Evolutionary conservation across 2,113 vertebrate genomes (phyloP).

Genomic region (Hyperoodon ampullatus): DNA sequence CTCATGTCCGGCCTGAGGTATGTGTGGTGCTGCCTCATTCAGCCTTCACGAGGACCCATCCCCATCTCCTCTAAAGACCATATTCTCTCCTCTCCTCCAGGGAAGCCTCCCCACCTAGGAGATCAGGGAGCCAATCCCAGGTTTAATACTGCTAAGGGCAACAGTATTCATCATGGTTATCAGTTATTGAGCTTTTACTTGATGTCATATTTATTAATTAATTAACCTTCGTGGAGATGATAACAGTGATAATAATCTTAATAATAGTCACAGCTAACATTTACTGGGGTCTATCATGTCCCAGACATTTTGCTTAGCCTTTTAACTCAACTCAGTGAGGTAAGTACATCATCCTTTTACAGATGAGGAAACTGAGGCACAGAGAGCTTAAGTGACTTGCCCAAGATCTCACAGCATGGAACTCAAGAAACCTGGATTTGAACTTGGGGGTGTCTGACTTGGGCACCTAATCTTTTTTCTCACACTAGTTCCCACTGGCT

Average conservation of each 20-base stretch:
- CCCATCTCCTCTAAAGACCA: neutral
- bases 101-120: neutral
- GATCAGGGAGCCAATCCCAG: neutral
- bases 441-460: neutral
- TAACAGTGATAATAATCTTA: neutral
- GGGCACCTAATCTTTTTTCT: too few species aligned
- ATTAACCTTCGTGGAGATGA: rapidly evolving
- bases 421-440: neutral
- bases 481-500: neutral
- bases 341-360: neutral
- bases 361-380: neutral
- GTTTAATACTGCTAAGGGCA: neutral
- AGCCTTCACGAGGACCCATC: rapidly evolving
- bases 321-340: neutral
- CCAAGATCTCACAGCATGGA: neutral
- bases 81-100: neutral
- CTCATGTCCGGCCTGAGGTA: rapidly evolving
- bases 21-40: rapidly evolving
- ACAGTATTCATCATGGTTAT: neutral
- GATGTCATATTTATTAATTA: neutral
- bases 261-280: neutral
- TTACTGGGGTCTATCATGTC: too few species aligned
- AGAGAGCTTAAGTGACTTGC: neutral
- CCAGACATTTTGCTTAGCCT: neutral
- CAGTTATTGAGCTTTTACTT: neutral